Conservation (phyloP, 92 coral and sea anemone species). For the Siderastrea radians region DNA sequence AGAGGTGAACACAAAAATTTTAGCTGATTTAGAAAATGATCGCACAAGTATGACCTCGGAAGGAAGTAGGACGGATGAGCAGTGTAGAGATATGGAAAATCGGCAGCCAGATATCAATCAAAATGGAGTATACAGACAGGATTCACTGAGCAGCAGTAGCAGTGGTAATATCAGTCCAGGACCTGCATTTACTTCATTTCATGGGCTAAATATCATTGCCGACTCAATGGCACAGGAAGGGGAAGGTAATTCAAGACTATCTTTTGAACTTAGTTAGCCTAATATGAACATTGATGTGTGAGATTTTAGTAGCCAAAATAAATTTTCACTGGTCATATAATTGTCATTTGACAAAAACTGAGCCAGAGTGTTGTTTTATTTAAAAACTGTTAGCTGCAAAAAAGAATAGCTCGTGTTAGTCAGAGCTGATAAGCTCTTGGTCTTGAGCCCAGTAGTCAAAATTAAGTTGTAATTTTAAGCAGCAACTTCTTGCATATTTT, state of each 20-base stretch:
- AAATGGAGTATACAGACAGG: conserved; percentile 29
- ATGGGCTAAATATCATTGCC: conserved; percentile 42
- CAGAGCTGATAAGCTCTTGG: no score
- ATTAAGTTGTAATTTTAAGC: no score
- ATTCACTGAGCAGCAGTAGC: conserved; percentile 9
- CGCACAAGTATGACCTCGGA: conserved; percentile 23
- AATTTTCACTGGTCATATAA: no score
- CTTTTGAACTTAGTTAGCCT: no score
- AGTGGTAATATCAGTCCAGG: conserved; percentile 23
- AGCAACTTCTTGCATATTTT: no score
- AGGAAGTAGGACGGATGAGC: conserved; percentile 27
- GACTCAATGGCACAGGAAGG: conserved; percentile 23
- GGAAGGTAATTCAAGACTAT: conserved; percentile 7
- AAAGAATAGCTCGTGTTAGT: no score
- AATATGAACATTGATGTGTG: no score
- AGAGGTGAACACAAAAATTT: conserved; percentile 10
- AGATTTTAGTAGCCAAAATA: no score
- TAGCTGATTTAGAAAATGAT: conserved; percentile 40
- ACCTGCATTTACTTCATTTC: conserved; percentile 33
- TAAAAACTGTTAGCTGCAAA: no score
- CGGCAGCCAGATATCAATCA: conserved; percentile 38
- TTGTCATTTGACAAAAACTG: no score
- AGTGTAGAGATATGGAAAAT: conserved; percentile 19
- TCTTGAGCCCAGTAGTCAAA: no score
- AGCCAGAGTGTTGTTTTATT: no score